Conservation (phyloP, 2,797 vertebrate species). For the Pelobates cultripes region DNA sequence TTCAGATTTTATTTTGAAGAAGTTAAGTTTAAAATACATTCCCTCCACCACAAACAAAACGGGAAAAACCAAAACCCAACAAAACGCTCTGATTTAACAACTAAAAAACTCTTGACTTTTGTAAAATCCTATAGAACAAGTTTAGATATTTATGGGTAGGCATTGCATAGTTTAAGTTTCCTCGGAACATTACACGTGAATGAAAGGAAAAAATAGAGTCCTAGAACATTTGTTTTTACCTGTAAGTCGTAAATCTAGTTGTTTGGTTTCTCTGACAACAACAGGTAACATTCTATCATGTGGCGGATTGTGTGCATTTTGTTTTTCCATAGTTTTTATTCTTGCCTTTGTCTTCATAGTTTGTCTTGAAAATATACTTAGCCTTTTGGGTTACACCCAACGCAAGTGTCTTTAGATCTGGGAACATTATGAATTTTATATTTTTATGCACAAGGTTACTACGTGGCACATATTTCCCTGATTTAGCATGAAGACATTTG, state of each 20-base stretch:
- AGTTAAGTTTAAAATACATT: too few relatives aligned
- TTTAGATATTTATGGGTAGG: too few relatives aligned
- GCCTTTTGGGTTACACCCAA: conserved; percentile 27
- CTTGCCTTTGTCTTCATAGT: conserved; percentile 21
- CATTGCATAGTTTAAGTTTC: background rate
- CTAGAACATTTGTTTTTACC: conserved; percentile 29
- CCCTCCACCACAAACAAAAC: too few relatives aligned
- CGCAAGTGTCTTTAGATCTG: conserved; percentile 11
- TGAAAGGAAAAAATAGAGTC: background rate
- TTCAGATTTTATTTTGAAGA: too few relatives aligned
- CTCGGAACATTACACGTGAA: conserved; percentile 20
- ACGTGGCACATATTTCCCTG: too few relatives aligned
- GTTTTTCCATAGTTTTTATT: conserved; percentile 24
- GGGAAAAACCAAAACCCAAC: too few relatives aligned
- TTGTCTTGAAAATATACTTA: conserved; percentile 15
- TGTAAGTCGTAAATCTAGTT: conserved; percentile 34
- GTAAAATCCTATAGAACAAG: too few relatives aligned
- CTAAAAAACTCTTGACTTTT: too few relatives aligned
- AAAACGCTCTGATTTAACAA: too few relatives aligned
- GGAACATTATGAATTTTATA: background rate
- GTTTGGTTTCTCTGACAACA: conserved; percentile 41
- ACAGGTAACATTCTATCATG: conserved; percentile 41
- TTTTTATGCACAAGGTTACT: too few relatives aligned
- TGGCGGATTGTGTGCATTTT: conserved; percentile 21
- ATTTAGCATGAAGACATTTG: too few relatives aligned